These are phyloP conservation scores for Eremophila alpestris DNA, from an alignment of 2,797 vertebrate genomes.

Conservation along the genomic window DNA sequence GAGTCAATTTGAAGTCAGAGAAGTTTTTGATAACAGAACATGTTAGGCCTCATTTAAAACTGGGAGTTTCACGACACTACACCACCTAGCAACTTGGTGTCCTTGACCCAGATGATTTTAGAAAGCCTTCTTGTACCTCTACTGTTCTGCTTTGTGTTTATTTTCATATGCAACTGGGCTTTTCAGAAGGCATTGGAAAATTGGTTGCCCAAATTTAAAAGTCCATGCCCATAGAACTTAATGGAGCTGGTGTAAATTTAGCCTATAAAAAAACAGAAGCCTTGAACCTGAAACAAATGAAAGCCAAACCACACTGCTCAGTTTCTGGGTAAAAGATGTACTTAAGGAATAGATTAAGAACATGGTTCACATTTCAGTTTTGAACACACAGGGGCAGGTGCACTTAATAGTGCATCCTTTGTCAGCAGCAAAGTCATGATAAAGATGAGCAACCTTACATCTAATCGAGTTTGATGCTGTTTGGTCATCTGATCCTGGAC, in stretches of 20 bases:
- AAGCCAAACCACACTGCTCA: neutral
- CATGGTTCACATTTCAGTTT: neutral
- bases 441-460: slow-evolving; percentile 79
- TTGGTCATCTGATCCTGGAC: slow-evolving; percentile 99
- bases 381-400: neutral
- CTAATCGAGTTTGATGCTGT: slow-evolving; percentile 95
- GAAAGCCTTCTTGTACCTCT: neutral
- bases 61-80: neutral
- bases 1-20: neutral
- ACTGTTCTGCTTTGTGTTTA: neutral
- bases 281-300: neutral
- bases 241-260: neutral
- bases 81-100: neutral
- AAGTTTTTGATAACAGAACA: neutral
- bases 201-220: neutral
- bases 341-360: neutral
- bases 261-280: neutral
- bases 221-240: neutral
- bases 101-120: neutral
- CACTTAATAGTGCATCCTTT: neutral
- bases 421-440: neutral
- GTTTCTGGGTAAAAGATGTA: neutral
- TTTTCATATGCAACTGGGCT: neutral
- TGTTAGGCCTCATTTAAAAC: neutral
- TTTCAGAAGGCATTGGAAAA: neutral